Conservation (phyloP, 1,140 invertebrate species). For the Trichogramma pretiosum region DNA sequence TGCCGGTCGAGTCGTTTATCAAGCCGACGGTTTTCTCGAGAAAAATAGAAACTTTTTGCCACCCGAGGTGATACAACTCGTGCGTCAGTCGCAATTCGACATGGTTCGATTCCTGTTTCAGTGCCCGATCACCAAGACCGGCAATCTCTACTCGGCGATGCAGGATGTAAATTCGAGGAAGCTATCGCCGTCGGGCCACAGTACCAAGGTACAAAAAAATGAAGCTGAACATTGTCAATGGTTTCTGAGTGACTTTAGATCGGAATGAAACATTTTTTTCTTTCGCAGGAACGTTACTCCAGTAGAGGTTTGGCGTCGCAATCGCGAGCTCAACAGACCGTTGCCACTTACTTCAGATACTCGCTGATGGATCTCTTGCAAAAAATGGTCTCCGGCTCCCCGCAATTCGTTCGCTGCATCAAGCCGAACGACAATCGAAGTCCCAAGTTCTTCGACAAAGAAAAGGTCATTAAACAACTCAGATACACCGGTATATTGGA, state of each 20-base stretch:
- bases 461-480: conserved; percentile 67
- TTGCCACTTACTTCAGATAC: conserved; percentile 75
- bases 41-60: conserved; percentile 79
- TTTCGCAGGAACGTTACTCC: conserved; percentile 44
- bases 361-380: conserved; percentile 77
- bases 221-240: no score
- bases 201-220: conserved; percentile 38
- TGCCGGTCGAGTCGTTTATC: conserved; percentile 69
- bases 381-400: conserved; percentile 70
- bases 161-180: conserved; percentile 45
- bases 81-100: conserved; percentile 62
- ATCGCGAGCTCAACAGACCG: conserved; percentile 73
- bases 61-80: conserved; percentile 67
- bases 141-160: conserved; percentile 59
- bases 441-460: conserved; percentile 59
- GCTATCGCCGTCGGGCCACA: conserved; percentile 29
- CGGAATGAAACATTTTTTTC: conserved; percentile 5
- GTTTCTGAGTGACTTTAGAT: no score
- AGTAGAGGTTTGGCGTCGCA: conserved; percentile 65
- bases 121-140: conserved; percentile 73
- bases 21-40: conserved; percentile 68
- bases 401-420: conserved; percentile 77
- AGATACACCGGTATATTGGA: conserved; percentile 74
- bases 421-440: conserved; percentile 70
- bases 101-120: conserved; percentile 71